Conservation (phyloP, 2,888 invertebrate species). For the Limenitis camilla region DNA sequence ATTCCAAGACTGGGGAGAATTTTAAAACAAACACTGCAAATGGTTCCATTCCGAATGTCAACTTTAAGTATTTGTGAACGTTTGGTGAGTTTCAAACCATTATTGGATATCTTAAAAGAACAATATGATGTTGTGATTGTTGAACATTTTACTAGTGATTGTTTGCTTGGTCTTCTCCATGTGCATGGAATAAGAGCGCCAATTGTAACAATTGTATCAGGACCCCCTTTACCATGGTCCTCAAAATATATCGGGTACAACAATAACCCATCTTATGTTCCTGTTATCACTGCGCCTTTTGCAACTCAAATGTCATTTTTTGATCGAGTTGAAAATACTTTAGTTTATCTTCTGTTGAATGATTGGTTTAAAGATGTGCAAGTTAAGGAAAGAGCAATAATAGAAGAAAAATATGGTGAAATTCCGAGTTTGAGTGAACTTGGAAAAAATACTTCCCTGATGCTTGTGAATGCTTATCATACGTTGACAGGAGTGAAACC, state of each 20-base stretch:
- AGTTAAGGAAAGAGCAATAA: conserved; percentile 48
- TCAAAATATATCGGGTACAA: conserved; percentile 29
- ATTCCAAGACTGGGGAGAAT: conserved; percentile 40
- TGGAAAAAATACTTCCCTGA: conserved; percentile 29
- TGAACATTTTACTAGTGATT: conserved; percentile 79
- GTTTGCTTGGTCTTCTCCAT: conserved; percentile 75
- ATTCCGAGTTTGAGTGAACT: conserved; percentile 49
- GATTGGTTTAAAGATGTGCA: conserved; percentile 50
- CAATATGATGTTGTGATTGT: conserved; percentile 78
- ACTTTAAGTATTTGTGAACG: conserved; percentile 53
- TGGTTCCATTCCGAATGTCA: conserved; percentile 44
- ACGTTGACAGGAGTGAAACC: conserved; percentile 31
- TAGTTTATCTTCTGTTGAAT: conserved; percentile 39
- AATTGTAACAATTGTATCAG: conserved; percentile 71
- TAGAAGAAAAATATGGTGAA: conserved; percentile 56
- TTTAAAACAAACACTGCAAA: conserved; percentile 39
- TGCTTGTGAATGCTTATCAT: too few relatives aligned
- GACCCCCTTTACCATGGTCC: conserved; percentile 75
- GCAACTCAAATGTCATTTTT: conserved; percentile 62
- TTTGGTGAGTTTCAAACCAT: conserved; percentile 49
- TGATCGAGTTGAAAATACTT: conserved; percentile 63
- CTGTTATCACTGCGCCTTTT: conserved; percentile 73
- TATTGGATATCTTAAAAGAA: conserved; percentile 47
- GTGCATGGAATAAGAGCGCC: conserved; percentile 72
- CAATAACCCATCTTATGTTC: conserved; percentile 59